Base-by-base conservation (phyloP, 2,797 vertebrate species). In the Rhadinocentrus ornatus region DNA sequence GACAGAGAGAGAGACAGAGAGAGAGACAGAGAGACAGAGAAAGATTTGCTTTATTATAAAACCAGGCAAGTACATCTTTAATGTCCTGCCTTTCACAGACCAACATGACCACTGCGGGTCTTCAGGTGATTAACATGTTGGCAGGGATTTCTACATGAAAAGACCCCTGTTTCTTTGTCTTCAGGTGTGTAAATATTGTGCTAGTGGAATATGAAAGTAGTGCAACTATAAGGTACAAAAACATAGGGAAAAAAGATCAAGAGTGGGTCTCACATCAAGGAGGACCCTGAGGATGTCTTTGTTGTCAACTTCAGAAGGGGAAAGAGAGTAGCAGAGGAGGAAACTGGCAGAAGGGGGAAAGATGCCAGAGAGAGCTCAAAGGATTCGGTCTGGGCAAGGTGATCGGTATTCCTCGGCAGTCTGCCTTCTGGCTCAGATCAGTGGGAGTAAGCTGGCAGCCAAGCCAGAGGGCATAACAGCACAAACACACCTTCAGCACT, bases 291-390 rank as follows among this genome's bases (percentile, higher is more conserved):
- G 98, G 98, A 99, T 97, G 96, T 99, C 98, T 99, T 99, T 99
- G 98, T 99, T 99, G 98, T 99, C 98, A 99, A 99, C 98, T 99
- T 99, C 98, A 98, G 97, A 99, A 98, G 97, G 97, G 91, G 93
- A 96, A 97, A 97, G 96, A 97, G 96, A 96, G 97, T 95, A 97
- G 97, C 97, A 96, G 97, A 96, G 96, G 96, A 97, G 96, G 96
- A 97, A 97, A 96, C 97, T 98, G 96, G 97, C 96, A 98, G 97
- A 98, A 97, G 97, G 96, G 97, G 96, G 97, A 96, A 97, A 96
- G 98, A 99, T 98, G 97, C 97, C 97, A 98, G 97, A 96, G 96
- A 96, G 96, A 94, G 97, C 98, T 99, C 98, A 99, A 99, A 99
- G 98, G 97, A 97, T 97, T 96, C 94, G 96, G 96, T 96, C 97